Evolutionary conservation across 2,888 invertebrate species (phyloP), one percentile per base, ranked within the genome.

Genomic region (Cheilosia grossa): DNA sequence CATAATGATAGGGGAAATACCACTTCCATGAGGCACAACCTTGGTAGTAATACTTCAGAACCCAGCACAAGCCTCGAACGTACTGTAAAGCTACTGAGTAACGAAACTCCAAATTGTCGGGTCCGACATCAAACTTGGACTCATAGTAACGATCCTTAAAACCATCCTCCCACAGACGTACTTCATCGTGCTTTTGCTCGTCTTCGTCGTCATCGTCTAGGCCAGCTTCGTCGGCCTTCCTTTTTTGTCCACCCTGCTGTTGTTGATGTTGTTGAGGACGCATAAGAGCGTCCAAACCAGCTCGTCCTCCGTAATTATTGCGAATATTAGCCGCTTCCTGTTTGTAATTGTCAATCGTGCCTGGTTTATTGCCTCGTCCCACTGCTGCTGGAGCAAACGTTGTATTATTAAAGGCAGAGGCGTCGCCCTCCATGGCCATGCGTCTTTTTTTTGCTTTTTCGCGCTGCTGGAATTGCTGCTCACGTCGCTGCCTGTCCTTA

Each of bases 1-100:
- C 99, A 93, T 99, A 99, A 93, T 99, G 99, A 92, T 98, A 99
- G 0, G 99, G 99, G 92, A 98, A 99, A 93, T 98, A 99, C 99
- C 99, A 99, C 93, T 99, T 97, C 99, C 99, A 99, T 19, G 98
- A 98, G 42, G 98, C 97, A 93, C 99, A 99, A 67, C 99, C 99
- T 94, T 99, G 99, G 93, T 99, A 99, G 93, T 99, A 99, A 93
- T 99, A 99, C 88, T 97, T 95, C 33, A 99, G 93, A 73, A 99
- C 99, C 99, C 99, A 99, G 92, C 98, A 98, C 63, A 99, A 93
- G 0, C 99, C 99, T 66, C 96, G 94, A 3, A 98, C 98, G 93
- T 99, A 99, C 90, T 99, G 98, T 61, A 96, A 93, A 2, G 98
- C 98, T 49, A 99, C 98, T 88, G 96, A 95, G 91, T 97, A 95